Percentiles rank a stretch among this genome's conserved stretches.
These are phyloP conservation scores for Diarsia dahlii DNA, from an alignment of 2,888 invertebrate species.

Conservation along the genomic window DNA sequence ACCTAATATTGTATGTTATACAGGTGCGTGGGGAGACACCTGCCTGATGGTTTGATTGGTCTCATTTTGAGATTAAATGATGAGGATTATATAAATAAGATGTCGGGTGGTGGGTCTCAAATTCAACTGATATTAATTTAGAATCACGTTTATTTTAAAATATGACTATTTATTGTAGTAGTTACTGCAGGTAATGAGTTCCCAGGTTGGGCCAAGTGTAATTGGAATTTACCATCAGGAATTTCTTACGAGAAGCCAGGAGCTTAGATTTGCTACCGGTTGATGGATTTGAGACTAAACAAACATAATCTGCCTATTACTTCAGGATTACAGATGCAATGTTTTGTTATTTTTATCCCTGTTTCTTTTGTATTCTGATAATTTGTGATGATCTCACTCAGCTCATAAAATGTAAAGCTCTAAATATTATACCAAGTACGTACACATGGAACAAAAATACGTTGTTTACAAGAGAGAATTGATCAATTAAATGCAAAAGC, in stretches of 20 bases:
- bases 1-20: background rate
- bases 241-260: background rate
- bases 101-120: background rate
- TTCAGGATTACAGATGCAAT: background rate
- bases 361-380: background rate
- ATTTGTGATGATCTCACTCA: too few relatives aligned
- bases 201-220: background rate
- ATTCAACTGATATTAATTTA: constrained; percentile 15
- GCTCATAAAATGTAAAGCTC: background rate
- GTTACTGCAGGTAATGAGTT: background rate
- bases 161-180: background rate
- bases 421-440: background rate
- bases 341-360: background rate
- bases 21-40: constrained; percentile 42
- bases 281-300: background rate
- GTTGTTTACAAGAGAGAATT: constrained; percentile 20
- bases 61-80: constrained; percentile 11
- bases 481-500: constrained; percentile 20
- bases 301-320: too few relatives aligned
- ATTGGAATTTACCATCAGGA: background rate
- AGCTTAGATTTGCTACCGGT: background rate
- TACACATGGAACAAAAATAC: background rate
- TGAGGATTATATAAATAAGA: constrained; percentile 2
- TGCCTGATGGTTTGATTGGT: constrained; percentile 19
- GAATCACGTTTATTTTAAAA: background rate